Evolutionary conservation across 2,797 vertebrate genomes (phyloP).

Genomic region (Xenentodon cancila): DNA sequence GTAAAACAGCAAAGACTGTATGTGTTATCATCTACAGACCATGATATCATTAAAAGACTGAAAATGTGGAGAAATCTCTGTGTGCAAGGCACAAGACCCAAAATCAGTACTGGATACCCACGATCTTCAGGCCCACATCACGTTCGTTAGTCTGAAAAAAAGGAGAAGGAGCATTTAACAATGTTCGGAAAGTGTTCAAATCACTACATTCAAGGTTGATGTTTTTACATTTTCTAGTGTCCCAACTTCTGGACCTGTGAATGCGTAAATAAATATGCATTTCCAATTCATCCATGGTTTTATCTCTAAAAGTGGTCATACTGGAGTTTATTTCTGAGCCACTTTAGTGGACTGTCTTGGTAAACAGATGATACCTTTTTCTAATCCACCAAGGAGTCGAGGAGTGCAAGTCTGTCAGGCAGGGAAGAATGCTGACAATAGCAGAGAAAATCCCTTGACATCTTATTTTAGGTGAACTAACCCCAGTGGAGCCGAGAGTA

Average conservation of each 20-base stretch:
- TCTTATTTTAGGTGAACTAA: slow-evolving; percentile 77
- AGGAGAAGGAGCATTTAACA: too few species aligned
- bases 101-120: too few species aligned
- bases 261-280: background rate
- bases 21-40: too few species aligned
- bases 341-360: slow-evolving; percentile 36
- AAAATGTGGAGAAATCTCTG: too few species aligned
- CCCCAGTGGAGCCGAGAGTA: slow-evolving; percentile 49
- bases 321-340: slow-evolving; percentile 30
- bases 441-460: slow-evolving; percentile 77
- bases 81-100: too few species aligned
- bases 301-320: background rate
- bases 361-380: slow-evolving; percentile 66
- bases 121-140: too few species aligned
- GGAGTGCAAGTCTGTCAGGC: slow-evolving; percentile 53
- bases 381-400: slow-evolving; percentile 64
- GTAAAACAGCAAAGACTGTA: too few species aligned
- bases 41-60: too few species aligned
- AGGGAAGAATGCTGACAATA: slow-evolving; percentile 75
- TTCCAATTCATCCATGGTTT: background rate
- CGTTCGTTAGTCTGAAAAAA: too few species aligned
- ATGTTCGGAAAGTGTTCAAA: too few species aligned
- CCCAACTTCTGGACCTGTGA: slow-evolving; percentile 14
- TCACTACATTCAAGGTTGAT: too few species aligned
- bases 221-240: background rate